These are phyloP conservation scores for Drosophila willistoni DNA, from an alignment of 1,140 invertebrate genomes.

Conservation along the genomic window DNA sequence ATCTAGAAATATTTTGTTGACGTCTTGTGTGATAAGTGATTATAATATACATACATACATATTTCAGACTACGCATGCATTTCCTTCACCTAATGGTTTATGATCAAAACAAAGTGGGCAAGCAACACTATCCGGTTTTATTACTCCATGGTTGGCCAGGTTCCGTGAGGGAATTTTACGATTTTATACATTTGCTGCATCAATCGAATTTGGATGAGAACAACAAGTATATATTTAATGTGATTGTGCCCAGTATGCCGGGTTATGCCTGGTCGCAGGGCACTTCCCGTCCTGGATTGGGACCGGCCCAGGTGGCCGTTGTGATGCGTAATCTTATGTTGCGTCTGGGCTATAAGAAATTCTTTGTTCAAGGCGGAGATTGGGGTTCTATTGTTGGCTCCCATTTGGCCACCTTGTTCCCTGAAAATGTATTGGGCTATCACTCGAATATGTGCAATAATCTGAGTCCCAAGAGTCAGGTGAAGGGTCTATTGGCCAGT, in stretches of 20 bases:
- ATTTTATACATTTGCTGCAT: slow-evolving; percentile 89
- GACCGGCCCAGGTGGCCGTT: slow-evolving; percentile 86
- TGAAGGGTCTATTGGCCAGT: slow-evolving; percentile 83
- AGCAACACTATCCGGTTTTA: slow-evolving; percentile 86
- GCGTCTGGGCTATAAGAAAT: slow-evolving; percentile 90
- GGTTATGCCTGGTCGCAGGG: slow-evolving; percentile 90
- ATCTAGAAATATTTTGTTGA: slow-evolving; percentile 39
- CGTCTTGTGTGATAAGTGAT: slow-evolving; percentile 32
- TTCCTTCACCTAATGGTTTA: slow-evolving; percentile 88
- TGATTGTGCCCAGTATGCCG: slow-evolving; percentile 91
- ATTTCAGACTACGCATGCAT: slow-evolving; percentile 88
- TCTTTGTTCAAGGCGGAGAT: slow-evolving; percentile 93
- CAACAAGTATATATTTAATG: slow-evolving; percentile 89
- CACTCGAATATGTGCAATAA: slow-evolving; percentile 87
- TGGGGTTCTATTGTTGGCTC: slow-evolving; percentile 88
- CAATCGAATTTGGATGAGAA: slow-evolving; percentile 83
- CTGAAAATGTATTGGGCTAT: slow-evolving; percentile 86
- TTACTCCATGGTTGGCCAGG: slow-evolving; percentile 96
- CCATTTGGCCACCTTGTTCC: slow-evolving; percentile 88
- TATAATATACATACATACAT: not conserved
- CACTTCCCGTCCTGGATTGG: slow-evolving; percentile 86
- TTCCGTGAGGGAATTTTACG: slow-evolving; percentile 93
- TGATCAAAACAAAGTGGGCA: slow-evolving; percentile 71
- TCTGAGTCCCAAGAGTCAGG: slow-evolving; percentile 47
- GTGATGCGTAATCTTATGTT: slow-evolving; percentile 93